These are phyloP conservation scores for Chaetogeoica ovagalla DNA, from an alignment of 2,888 invertebrate species.

Conservation along the genomic window DNA sequence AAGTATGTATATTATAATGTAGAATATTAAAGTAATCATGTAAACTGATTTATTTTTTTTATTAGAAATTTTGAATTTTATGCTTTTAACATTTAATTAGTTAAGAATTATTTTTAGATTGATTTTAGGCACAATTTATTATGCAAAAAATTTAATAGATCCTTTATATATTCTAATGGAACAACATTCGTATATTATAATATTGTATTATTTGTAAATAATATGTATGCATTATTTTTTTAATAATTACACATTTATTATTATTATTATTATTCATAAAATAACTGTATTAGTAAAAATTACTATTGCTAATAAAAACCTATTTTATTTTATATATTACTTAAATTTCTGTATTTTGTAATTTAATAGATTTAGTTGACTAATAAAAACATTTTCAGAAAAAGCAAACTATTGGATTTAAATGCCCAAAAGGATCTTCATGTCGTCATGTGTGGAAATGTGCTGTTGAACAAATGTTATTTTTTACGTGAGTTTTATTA, in stretches of 20 bases:
- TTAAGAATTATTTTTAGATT: background rate
- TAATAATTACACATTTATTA: too few species aligned
- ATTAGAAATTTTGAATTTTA: background rate
- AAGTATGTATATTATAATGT: background rate
- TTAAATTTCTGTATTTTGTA: too few species aligned
- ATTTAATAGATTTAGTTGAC: slow-evolving; percentile 40
- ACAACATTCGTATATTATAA: background rate
- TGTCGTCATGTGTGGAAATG: slow-evolving; percentile 97
- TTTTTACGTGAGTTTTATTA: slow-evolving; percentile 84
- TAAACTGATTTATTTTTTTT: background rate
- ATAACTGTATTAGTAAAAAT: too few species aligned
- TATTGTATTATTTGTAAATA: too few species aligned
- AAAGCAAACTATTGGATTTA: slow-evolving; percentile 92
- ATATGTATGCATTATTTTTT: too few species aligned
- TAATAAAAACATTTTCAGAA: slow-evolving; percentile 67
- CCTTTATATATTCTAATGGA: background rate
- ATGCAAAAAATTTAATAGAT: background rate
- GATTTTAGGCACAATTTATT: background rate
- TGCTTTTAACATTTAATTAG: background rate
- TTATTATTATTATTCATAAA: too few species aligned
- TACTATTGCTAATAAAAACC: too few species aligned
- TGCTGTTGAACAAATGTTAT: slow-evolving; percentile 95
- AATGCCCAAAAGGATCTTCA: slow-evolving; percentile 87
- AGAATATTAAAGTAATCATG: background rate
- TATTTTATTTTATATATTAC: too few species aligned